Evolutionary conservation across 2,888 invertebrate species (phyloP).

Genomic region (Callyntrura sp.): DNA sequence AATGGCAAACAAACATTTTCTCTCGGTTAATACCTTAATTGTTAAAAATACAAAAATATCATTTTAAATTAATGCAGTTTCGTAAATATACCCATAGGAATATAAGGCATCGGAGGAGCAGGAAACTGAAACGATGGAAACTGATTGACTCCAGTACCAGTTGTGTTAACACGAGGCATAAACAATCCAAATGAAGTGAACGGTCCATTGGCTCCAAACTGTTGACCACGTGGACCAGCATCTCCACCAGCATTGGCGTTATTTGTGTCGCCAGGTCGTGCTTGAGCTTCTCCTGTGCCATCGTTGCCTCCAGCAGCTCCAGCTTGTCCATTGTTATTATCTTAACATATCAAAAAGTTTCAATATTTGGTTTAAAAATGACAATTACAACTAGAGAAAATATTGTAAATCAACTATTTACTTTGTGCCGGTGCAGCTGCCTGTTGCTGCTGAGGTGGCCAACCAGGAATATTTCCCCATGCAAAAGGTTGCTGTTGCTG

Average conservation of each 20-base stretch:
- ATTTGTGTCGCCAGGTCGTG: slow-evolving; percentile 19
- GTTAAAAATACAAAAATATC: no score
- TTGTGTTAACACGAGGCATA: slow-evolving; percentile 66
- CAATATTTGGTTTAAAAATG: slow-evolving; percentile 27
- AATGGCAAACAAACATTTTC: no score
- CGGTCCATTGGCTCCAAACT: slow-evolving; percentile 48
- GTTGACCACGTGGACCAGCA: slow-evolving; percentile 72
- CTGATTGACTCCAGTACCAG: slow-evolving; percentile 67
- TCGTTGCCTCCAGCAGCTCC: slow-evolving; percentile 52
- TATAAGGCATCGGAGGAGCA: slow-evolving; percentile 83
- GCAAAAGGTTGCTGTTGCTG: slow-evolving; percentile 64
- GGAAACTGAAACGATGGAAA: slow-evolving; percentile 63
- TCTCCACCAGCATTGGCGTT: slow-evolving; percentile 68
- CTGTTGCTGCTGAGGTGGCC: slow-evolving; percentile 62
- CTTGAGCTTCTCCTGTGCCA: slow-evolving; percentile 41
- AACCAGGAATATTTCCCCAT: slow-evolving; percentile 70
- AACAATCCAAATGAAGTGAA: slow-evolving; percentile 81
- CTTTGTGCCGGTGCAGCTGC: slow-evolving; percentile 20
- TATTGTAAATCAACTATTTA: neutral
- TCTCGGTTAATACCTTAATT: no score
- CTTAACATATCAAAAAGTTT: neutral
- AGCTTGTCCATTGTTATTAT: slow-evolving; percentile 61
- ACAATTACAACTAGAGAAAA: neutral
- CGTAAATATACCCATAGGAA: slow-evolving; percentile 80
- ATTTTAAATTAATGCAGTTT: no score